Evolutionary conservation across 2,797 vertebrate species (phyloP), one percentile per base, ranked within the genome.

Genomic region (Trematocara caparti): DNA sequence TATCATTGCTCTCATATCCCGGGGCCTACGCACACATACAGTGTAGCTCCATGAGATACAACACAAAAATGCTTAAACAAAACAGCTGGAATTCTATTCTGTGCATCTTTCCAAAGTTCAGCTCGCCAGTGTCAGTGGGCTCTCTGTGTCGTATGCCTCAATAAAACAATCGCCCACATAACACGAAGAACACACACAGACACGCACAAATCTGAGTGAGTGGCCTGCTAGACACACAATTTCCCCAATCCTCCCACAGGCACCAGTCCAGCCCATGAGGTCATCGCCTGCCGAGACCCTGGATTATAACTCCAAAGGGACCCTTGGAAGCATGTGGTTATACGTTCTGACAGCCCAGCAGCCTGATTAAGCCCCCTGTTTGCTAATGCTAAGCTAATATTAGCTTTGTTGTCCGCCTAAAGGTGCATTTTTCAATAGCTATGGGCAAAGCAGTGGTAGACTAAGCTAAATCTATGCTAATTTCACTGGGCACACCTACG

Each of bases 231-330:
- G 90, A 91, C 86, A 91, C 90, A 92, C 82, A 87, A 89, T 86
- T 88, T 86, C 74, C 83, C 87, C 85, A 83, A 85, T 91, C 86
- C 90, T 90, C 92, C 92, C 92, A 96, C 96, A 96, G 96, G 96
- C 94, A 95, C 95, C 95, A 92, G 95, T 95, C 94, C 89, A 95
- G 94, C 93, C 96, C 95, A 97, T 97, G 97, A 97, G 96, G 97
- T 97, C 97, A 97, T 95, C 95, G 96, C 95, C 96, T 95, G 93
- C 95, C 90, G 95, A 94, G 95, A 91, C 94, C 95, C 94, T 93
- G 97, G 96, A 97, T 98, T 97, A 97, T 91, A 93, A 96, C 95
- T 96, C 96, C 96, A 97, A 97, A 97, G 96, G 95, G 95, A 96
- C 92, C 94, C 95, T 96, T 95, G 96, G 96, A 97, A 97, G 96